phyloP scores from a whole-genome alignment of 2,113 vertebrate species.

The Chiloscyllium plagiosum region DNA sequence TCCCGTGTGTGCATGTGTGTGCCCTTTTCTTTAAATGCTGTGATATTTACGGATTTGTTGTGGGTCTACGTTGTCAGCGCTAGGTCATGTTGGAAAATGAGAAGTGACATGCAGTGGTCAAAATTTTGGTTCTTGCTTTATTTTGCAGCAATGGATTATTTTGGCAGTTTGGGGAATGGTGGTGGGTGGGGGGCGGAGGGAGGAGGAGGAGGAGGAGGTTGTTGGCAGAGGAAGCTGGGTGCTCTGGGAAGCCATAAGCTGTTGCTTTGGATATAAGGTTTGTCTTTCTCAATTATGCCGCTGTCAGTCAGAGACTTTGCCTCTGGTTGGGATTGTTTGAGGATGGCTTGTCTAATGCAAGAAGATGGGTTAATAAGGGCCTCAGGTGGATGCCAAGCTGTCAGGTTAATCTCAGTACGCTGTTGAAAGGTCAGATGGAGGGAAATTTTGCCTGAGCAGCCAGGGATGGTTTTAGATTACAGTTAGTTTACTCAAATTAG shows the following conservation, averaged over 20 bases:
- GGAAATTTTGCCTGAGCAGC: slow-evolving; percentile 12
- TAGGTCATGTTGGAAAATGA: slow-evolving; percentile 52
- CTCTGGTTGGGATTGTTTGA: slow-evolving; percentile 56
- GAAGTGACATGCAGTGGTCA: slow-evolving; percentile 58
- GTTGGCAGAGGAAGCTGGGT: slow-evolving; percentile 45
- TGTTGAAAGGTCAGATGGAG: slow-evolving; percentile 47
- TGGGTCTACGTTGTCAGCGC: slow-evolving; percentile 40
- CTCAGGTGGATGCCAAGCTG: slow-evolving; percentile 57
- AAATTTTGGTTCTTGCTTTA: slow-evolving; percentile 42
- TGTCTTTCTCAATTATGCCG: slow-evolving; percentile 74
- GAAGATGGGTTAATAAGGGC: slow-evolving; percentile 57
- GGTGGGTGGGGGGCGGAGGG: no score
- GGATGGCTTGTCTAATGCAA: slow-evolving; percentile 52
- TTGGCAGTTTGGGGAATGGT: not conserved
- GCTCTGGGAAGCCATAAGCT: slow-evolving; percentile 45
- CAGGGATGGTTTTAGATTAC: slow-evolving; percentile 25
- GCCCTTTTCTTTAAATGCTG: slow-evolving; percentile 46
- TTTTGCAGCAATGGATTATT: slow-evolving; percentile 42
- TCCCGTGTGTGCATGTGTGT: not conserved
- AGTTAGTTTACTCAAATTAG: slow-evolving; percentile 25
- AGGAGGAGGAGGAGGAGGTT: no score
- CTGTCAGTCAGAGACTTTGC: slow-evolving; percentile 58
- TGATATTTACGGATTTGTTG: slow-evolving; percentile 48
- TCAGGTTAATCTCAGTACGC: slow-evolving; percentile 53
- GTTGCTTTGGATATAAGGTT: slow-evolving; percentile 50